phyloP scores from a whole-genome alignment of 2,797 vertebrate genomes.

The Champsocephalus gunnari region DNA sequence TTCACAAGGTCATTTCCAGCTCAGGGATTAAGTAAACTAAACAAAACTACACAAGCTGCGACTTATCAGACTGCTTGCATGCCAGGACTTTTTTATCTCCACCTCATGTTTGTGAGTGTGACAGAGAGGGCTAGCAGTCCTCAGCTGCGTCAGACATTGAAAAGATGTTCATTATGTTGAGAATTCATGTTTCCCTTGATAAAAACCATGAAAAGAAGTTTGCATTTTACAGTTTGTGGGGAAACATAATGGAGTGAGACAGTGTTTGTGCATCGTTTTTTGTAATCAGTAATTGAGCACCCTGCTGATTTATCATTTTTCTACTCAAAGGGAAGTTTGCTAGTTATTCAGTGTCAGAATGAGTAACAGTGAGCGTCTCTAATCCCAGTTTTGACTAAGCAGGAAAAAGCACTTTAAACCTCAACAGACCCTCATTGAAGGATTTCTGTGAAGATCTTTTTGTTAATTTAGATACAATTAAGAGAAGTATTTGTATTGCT shows the following conservation, averaged over 20 bases:
- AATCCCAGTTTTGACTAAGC: slow-evolving; percentile 40
- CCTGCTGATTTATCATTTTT: slow-evolving; percentile 50
- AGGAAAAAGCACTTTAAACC: slow-evolving; percentile 55
- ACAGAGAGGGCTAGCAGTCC: slow-evolving; percentile 75
- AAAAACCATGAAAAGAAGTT: not conserved
- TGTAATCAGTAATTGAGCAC: slow-evolving; percentile 63
- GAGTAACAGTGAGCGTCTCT: slow-evolving; percentile 45
- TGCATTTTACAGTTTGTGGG: not conserved
- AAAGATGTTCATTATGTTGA: slow-evolving; percentile 64
- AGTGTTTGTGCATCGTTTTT: slow-evolving; percentile 3
- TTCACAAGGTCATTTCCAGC: slow-evolving; percentile 88
- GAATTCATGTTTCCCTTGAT: slow-evolving; percentile 55
- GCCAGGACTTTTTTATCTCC: slow-evolving; percentile 78
- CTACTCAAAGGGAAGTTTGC: slow-evolving; percentile 49
- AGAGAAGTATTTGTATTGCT: slow-evolving; percentile 58
- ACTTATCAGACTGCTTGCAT: slow-evolving; percentile 85
- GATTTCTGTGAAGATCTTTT: slow-evolving; percentile 61
- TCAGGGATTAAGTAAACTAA: slow-evolving; percentile 86
- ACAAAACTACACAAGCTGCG: slow-evolving; percentile 87
- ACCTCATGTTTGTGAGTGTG: slow-evolving; percentile 73
- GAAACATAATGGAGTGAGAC: not conserved
- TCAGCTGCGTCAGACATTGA: slow-evolving; percentile 58
- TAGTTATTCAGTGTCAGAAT: slow-evolving; percentile 67
- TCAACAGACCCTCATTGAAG: slow-evolving; percentile 52
- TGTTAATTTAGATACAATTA: slow-evolving; percentile 69